These are phyloP conservation scores for Florisuga fusca DNA, from an alignment of 2,797 vertebrate genomes.

Conservation along the genomic window DNA sequence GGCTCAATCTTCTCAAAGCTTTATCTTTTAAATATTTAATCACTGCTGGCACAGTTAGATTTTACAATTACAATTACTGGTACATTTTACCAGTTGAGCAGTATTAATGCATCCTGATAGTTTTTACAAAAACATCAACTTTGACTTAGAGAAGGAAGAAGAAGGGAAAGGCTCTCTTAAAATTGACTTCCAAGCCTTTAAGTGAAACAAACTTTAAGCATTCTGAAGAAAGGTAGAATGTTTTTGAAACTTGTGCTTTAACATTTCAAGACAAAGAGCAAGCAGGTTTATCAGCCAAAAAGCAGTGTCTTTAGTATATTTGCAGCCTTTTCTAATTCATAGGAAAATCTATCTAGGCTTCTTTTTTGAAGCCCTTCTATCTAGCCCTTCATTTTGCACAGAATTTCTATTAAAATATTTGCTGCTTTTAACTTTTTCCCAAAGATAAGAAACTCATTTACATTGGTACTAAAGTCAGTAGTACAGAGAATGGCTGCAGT, in stretches of 20 bases:
- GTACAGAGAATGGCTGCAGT: not conserved
- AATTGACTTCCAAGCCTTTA: too few relatives aligned
- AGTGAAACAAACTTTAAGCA: not conserved
- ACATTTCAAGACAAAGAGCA: not conserved
- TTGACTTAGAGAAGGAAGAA: not conserved
- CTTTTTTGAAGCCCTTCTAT: too few relatives aligned
- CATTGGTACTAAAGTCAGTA: not conserved
- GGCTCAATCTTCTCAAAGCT: not conserved
- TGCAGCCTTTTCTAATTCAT: not conserved
- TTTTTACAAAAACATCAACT: fast-evolving
- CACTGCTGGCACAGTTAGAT: not conserved
- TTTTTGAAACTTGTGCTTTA: not conserved
- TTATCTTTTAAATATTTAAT: not conserved
- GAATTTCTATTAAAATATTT: not conserved
- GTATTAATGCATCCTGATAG: fast-evolving
- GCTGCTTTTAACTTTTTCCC: not conserved
- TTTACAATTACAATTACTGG: not conserved
- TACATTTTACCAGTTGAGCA: not conserved
- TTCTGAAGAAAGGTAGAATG: not conserved
- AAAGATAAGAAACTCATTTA: not conserved
- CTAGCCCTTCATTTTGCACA: not conserved
- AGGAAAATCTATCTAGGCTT: not conserved
- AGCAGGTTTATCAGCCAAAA: not conserved
- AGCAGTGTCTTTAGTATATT: not conserved
- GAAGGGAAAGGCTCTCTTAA: not conserved